Percentiles rank a stretch among this genome's conserved stretches.
Evolutionary conservation across 2,888 invertebrate species (phyloP).

Genomic region (Ischnus inquisitorius): DNA sequence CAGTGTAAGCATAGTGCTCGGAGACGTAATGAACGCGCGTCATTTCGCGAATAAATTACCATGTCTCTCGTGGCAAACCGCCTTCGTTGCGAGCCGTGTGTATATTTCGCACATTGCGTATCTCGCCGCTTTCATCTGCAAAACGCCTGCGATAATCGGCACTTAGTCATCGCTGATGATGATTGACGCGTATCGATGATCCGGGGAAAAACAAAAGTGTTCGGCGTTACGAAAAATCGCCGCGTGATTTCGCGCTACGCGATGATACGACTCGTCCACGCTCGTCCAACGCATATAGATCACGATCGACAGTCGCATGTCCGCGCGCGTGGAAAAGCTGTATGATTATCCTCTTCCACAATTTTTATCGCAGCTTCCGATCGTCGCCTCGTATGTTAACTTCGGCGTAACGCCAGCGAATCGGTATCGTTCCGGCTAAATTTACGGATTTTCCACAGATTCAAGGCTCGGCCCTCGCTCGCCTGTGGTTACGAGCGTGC

Average conservation of each 20-base stretch:
- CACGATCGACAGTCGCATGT: neutral
- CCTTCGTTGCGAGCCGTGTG: neutral
- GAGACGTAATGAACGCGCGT: neutral
- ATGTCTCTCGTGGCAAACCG: neutral
- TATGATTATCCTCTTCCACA: neutral
- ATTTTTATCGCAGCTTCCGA: neutral
- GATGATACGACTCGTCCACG: neutral
- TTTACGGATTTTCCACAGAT: constrained; percentile 7
- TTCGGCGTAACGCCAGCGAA: neutral
- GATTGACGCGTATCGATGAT: neutral
- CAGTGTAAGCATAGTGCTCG: neutral
- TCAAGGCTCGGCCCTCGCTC: constrained; percentile 6
- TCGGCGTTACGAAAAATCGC: constrained; percentile 13
- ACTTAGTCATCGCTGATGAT: neutral
- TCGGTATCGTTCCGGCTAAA: neutral
- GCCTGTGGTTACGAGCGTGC: too few relatives aligned
- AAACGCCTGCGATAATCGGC: neutral
- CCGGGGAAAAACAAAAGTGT: constrained; percentile 8
- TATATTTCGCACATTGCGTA: neutral
- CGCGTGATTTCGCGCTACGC: neutral
- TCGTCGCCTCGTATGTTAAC: neutral
- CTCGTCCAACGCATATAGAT: neutral
- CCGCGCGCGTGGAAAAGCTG: neutral
- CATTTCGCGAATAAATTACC: constrained; percentile 16
- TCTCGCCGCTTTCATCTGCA: constrained; percentile 3